Evolutionary conservation across 2,888 invertebrate genomes (phyloP).

Genomic region (Synergus itoensis): DNA sequence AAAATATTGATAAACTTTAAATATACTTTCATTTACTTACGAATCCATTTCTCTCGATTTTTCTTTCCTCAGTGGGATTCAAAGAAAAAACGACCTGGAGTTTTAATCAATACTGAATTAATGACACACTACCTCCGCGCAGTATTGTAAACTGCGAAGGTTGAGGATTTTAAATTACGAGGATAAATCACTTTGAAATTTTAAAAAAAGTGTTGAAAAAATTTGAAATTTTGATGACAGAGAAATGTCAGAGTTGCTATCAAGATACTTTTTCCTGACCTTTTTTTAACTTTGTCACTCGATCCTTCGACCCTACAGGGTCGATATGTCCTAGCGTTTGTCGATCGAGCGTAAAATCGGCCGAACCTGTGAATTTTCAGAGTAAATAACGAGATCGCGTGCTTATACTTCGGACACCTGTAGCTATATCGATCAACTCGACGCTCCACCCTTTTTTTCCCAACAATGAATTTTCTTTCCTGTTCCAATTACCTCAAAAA

Average conservation of each 20-base stretch:
- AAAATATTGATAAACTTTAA: background rate
- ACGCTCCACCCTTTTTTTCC: constrained; percentile 39
- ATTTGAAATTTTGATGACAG: background rate
- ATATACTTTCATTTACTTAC: constrained; percentile 9
- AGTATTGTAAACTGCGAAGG: constrained; percentile 11
- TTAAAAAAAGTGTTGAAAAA: background rate
- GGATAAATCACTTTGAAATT: background rate
- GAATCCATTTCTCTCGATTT: background rate
- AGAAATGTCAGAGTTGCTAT: background rate
- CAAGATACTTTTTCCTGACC: constrained; percentile 28
- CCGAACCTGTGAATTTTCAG: constrained; percentile 38
- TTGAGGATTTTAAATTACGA: constrained; percentile 19
- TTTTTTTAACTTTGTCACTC: constrained; percentile 1
- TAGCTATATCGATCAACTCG: constrained; percentile 70
- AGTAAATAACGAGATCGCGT: constrained; percentile 50
- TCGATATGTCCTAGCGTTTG: background rate
- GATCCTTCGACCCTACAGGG: constrained; percentile 14
- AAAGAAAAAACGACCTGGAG: constrained; percentile 17
- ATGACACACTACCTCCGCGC: constrained; percentile 10
- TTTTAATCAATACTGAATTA: constrained; percentile 32
- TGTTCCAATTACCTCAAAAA: background rate
- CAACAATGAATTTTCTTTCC: background rate
- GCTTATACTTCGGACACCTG: constrained; percentile 69
- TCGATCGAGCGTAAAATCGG: constrained; percentile 27
- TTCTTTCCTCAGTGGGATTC: constrained; percentile 29